These are phyloP conservation scores for Erethizon dorsatum DNA, from an alignment of 2,797 vertebrate genomes.

Conservation along the genomic window DNA sequence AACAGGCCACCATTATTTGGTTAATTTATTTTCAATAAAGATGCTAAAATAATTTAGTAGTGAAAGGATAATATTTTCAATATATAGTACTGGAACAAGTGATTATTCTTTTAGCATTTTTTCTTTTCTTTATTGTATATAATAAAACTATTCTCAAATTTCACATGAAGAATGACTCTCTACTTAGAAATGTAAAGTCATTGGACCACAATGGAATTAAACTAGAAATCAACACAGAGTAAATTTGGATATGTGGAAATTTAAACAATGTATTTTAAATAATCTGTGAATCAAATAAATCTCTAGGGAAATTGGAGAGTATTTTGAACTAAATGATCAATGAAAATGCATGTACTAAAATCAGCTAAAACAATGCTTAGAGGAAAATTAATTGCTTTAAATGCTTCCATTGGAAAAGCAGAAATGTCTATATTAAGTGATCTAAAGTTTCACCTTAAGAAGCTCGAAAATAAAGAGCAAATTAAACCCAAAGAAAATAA, in stretches of 20 bases:
- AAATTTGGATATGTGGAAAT: constrained; percentile 55
- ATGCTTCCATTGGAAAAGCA: constrained; percentile 12
- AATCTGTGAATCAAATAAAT: constrained; percentile 59
- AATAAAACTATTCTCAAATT: constrained; percentile 59
- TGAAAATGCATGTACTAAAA: constrained; percentile 48
- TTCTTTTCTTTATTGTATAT: not conserved
- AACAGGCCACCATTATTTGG: not conserved
- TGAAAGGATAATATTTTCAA: constrained; percentile 18
- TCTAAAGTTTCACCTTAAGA: not conserved
- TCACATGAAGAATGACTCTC: not conserved
- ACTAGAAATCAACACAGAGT: constrained; percentile 31
- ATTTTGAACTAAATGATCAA: constrained; percentile 63
- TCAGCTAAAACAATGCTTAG: constrained; percentile 29
- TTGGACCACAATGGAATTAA: constrained; percentile 52
- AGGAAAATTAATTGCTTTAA: constrained; percentile 46
- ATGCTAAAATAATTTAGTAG: constrained; percentile 20
- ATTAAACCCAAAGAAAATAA: not conserved
- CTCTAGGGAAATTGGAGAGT: constrained; percentile 48
- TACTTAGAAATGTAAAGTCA: constrained; percentile 47
- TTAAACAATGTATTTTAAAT: constrained; percentile 60
- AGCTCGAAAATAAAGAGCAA: constrained; percentile 23
- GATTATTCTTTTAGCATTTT: constrained; percentile 26
- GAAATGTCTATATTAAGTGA: constrained; percentile 20
- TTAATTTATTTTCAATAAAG: constrained; percentile 37
- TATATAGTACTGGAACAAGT: not conserved